Percentiles rank a stretch among this genome's conserved stretches.
Conservation (phyloP, 2,113 vertebrate species). For the Colinus virginianus region DNA sequence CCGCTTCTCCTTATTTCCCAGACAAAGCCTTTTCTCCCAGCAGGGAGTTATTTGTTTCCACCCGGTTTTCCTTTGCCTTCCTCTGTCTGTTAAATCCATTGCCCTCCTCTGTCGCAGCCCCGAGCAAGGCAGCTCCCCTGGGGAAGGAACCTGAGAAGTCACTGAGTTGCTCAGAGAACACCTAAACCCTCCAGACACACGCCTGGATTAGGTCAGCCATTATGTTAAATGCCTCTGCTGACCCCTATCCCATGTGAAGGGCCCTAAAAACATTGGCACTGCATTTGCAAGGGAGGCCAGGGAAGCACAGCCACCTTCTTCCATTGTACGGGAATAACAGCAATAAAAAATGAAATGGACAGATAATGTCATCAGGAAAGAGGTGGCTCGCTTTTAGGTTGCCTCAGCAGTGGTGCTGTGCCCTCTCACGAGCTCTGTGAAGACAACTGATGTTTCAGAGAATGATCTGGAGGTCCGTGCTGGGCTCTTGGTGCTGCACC, state of each 20-base stretch:
- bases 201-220: background rate
- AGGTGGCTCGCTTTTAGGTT: background rate
- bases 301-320: background rate
- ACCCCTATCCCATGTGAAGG: background rate
- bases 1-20: background rate
- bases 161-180: background rate
- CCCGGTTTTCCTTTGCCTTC: background rate
- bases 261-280: background rate
- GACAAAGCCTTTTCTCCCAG: background rate
- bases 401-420: background rate
- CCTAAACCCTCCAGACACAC: background rate
- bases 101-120: background rate
- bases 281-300: background rate
- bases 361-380: background rate
- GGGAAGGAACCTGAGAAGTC: background rate
- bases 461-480: background rate
- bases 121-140: background rate
- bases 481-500: background rate
- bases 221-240: rapidly evolving
- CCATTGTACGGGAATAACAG: rapidly evolving
- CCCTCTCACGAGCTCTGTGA: background rate
- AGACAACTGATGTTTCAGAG: background rate
- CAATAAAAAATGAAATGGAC: background rate
- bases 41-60: background rate
- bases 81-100: background rate